Base-by-base conservation (phyloP, 2,797 vertebrate species). In the Erethizon dorsatum region DNA sequence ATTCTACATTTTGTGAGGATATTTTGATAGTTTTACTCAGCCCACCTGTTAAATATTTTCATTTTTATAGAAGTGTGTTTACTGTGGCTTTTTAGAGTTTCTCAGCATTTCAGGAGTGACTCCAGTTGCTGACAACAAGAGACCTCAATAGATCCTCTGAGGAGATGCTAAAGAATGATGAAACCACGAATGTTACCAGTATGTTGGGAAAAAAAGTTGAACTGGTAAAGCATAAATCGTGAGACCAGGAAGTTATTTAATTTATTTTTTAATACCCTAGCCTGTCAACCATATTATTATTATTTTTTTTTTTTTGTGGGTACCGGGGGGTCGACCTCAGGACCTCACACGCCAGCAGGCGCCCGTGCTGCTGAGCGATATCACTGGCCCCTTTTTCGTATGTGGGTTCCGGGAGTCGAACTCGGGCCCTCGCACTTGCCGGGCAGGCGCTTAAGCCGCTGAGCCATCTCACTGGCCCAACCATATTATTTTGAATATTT, bases 401-500 rank as follows among this genome's bases (percentile, higher is more conserved):
- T 41, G 37, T 41, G 37, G 37, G 37, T 41, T 41, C 37, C 37
- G 37, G 37, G 37, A 41, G 37, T 41, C 37, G 37, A 41, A 41
- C 37, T 41, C 37, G 37, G 37, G 2, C 37, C 37, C 37, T 41
- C 37, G 37, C 37, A 41, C 37, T 41, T 41, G 37, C 37, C 2
- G 37, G 37, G 37, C 37, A 41, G 37, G 37, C 37, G 37, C 37
- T 41, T 41, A 41, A 41, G 37, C 37, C 2, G 37, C 37, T 41
- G 37, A 41, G 37, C 37, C 37, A 41, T 41, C 37, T 41, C 37
- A 41, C 37, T 2, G 37, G 37, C 37, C 37, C 65, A 92, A 63
- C 47, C 67, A 83, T 73, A 85, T 90, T 95, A 88, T 92, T 91
- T 95, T 96, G 83, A 93, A 83, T 94, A 84, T 84, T 94, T 95